Conservation (phyloP, 2,113 vertebrate species). For the Nannospalax galili region DNA sequence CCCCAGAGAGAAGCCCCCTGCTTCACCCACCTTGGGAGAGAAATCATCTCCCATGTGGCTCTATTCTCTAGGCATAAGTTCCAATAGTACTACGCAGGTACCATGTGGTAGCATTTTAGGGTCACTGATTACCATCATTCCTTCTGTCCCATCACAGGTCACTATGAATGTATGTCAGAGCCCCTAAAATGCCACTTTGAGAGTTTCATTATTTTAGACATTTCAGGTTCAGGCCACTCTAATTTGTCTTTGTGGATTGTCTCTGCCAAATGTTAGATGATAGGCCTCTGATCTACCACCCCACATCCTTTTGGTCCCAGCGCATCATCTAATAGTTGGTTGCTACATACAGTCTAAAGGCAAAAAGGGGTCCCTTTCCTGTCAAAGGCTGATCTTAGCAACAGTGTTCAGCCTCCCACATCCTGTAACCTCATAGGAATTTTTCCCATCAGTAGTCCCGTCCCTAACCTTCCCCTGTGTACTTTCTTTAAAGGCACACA, state of each 20-base stretch:
- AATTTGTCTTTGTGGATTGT: slow-evolving; percentile 55
- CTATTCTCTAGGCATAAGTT: background rate
- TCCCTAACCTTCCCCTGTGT: background rate
- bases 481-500: background rate
- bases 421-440: background rate
- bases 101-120: background rate
- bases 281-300: background rate
- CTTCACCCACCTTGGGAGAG: background rate
- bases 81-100: background rate
- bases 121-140: background rate
- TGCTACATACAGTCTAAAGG: background rate
- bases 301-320: background rate
- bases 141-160: slow-evolving; percentile 7
- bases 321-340: background rate
- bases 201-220: slow-evolving; percentile 56
- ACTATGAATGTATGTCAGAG: slow-evolving; percentile 43
- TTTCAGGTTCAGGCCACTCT: slow-evolving; percentile 64
- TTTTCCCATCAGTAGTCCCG: background rate
- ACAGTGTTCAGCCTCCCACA: background rate
- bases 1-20: background rate
- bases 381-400: background rate
- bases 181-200: slow-evolving; percentile 40
- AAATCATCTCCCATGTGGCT: accelerated
- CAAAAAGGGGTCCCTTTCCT: background rate
- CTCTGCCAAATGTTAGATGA: background rate